Conservation (phyloP, 2,888 invertebrate genomes). For the Notocelia uddmanniana region DNA sequence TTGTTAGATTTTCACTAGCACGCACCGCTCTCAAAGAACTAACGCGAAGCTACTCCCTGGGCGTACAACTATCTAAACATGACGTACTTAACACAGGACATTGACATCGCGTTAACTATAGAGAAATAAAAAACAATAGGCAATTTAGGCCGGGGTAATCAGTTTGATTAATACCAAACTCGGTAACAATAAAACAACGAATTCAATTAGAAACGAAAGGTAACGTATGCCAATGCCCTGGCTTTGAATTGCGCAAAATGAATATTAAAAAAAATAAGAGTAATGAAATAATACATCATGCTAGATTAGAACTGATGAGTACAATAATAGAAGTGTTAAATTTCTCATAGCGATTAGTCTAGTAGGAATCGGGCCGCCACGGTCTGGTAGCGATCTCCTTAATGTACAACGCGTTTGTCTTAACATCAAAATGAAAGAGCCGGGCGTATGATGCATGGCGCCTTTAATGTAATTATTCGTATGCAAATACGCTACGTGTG, state of each 20-base stretch:
- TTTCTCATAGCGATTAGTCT: constrained; percentile 79
- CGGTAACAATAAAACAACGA: constrained; percentile 82
- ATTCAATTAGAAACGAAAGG: constrained; percentile 84
- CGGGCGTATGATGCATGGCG: constrained; percentile 77
- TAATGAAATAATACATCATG: constrained; percentile 85
- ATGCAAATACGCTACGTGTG: constrained; percentile 85
- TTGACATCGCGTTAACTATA: constrained; percentile 86
- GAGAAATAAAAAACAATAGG: constrained; percentile 80
- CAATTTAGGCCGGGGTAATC: constrained; percentile 83
- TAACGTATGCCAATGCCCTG: constrained; percentile 96
- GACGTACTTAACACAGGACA: constrained; percentile 88
- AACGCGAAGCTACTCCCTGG: constrained; percentile 59
- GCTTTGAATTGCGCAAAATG: constrained; percentile 88
- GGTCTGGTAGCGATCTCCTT: constrained; percentile 72
- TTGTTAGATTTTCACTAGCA: constrained; percentile 79
- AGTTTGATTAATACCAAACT: constrained; percentile 84
- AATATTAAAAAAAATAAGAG: constrained; percentile 78
- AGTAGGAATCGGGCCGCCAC: constrained; percentile 76
- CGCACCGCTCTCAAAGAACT: constrained; percentile 67
- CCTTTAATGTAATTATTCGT: constrained; percentile 80
- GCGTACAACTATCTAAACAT: constrained; percentile 61
- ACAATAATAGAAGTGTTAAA: constrained; percentile 79
- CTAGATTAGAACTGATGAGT: constrained; percentile 81
- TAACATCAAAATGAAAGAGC: constrained; percentile 79
- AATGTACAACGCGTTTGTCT: constrained; percentile 72